Evolutionary conservation across 2,113 vertebrate species (phyloP), one percentile per base, ranked within the genome.

Genomic region (Salminus brasiliensis): DNA sequence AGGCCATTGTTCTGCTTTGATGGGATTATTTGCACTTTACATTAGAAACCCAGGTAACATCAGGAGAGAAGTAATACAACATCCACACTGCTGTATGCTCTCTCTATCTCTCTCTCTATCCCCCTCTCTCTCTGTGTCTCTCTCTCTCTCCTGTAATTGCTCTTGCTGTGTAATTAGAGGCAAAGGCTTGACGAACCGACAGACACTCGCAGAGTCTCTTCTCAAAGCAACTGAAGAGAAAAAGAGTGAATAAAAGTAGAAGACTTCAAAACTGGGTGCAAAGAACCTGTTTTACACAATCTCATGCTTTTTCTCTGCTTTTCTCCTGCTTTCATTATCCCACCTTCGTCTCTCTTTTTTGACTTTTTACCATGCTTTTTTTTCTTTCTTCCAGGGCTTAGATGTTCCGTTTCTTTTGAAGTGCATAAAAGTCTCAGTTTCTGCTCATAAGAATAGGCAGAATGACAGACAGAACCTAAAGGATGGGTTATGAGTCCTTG

Each of bases 1-100:
- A 72, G 85, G 87, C 88, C 82, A 92, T 94, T 93, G 93, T 93
- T 94, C 91, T 82, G 52, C 83, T 88, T 88, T 93, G 92, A 94
- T 91, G 88, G 85, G 90, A 93, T 94, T 93, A 93, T 93, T 93
- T 93, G 89, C 84, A 93, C 91, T 88, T 92, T 88, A 93, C 88
- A 89, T 55, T 84, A 87, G 67, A 84, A 85, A 89, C 83, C 86
- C 91, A 92, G 91, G 91, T 91, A 93, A 92, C 90, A 90, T 92
- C 88, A 88, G 86, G 86, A 85, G 71, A 87, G 80, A 88, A 85
- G 71, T 87, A 82, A 88, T 83, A 91, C 67, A 85, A 80, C 88
- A 88, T 86, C 85, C 89, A 88, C 86, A 90, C 91, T 90, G 91
- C 89, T 90, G 86, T 85, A 85, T 83, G 81, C 88, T 85, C 83